Evolutionary conservation across 2,797 vertebrate species (phyloP).

Genomic region (Sebastes iracundus): DNA sequence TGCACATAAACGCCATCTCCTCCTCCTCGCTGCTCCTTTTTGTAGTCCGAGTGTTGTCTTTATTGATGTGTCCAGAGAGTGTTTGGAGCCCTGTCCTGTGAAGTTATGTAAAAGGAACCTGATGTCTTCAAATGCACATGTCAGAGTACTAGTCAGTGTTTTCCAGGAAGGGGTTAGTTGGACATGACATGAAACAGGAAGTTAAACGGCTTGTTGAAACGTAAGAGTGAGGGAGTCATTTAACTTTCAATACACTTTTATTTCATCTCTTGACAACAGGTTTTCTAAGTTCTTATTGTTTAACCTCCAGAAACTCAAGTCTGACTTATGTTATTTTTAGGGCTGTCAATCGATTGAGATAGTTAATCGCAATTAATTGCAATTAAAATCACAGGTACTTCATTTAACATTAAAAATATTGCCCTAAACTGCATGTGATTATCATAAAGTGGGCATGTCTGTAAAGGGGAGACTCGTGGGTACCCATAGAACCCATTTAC

Average conservation of each 20-base stretch:
- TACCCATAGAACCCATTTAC: too few species aligned
- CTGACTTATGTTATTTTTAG: background rate
- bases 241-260: background rate
- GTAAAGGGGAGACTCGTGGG: too few species aligned
- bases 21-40: background rate
- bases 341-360: too few species aligned
- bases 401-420: too few species aligned
- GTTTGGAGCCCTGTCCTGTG: background rate
- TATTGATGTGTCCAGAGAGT: background rate
- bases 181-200: conserved; percentile 36
- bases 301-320: background rate
- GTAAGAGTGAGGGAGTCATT: background rate
- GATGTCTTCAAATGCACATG: background rate
- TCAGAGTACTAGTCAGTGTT: background rate
- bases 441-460: too few species aligned
- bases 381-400: too few species aligned
- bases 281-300: background rate
- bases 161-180: conserved; percentile 7
- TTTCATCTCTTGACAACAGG: background rate
- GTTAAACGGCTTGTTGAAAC: conserved; percentile 21
- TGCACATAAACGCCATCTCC: conserved; percentile 6
- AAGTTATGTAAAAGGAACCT: background rate
- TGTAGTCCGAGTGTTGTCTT: background rate
- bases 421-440: too few species aligned
- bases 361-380: too few species aligned